phyloP scores from a whole-genome alignment of 2,113 vertebrate genomes.

The Noctilio leporinus region DNA sequence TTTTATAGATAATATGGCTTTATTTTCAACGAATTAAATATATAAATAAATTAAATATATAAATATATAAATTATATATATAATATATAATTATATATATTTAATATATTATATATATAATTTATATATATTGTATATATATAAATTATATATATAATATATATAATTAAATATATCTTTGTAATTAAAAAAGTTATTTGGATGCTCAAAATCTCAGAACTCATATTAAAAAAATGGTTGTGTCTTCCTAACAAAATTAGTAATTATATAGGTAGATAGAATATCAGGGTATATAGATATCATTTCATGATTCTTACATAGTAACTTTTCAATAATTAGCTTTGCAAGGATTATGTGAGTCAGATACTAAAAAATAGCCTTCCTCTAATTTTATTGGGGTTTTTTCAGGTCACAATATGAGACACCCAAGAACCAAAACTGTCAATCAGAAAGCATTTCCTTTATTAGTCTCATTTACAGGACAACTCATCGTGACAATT shows the following conservation, averaged over 20 bases:
- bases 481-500: background rate
- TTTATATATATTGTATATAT: too few species aligned
- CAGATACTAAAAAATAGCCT: background rate
- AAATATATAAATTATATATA: too few species aligned
- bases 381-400: background rate
- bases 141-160: too few species aligned
- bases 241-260: background rate
- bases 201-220: background rate
- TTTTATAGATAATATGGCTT: slow-evolving; percentile 74
- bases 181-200: slow-evolving; percentile 57
- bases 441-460: background rate
- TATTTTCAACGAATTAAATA: slow-evolving; percentile 74
- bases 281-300: background rate
- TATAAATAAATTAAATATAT: too few species aligned
- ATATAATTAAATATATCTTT: slow-evolving; percentile 75
- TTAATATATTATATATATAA: too few species aligned
- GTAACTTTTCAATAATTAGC: background rate
- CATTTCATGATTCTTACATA: background rate
- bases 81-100: too few species aligned
- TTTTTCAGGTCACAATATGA: background rate
- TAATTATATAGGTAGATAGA: background rate
- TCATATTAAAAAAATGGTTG: background rate
- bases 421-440: background rate
- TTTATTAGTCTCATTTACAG: background rate
- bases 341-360: background rate